Base-by-base conservation (phyloP, 1,140 invertebrate genomes). In the Zaprionus vittiger region DNA sequence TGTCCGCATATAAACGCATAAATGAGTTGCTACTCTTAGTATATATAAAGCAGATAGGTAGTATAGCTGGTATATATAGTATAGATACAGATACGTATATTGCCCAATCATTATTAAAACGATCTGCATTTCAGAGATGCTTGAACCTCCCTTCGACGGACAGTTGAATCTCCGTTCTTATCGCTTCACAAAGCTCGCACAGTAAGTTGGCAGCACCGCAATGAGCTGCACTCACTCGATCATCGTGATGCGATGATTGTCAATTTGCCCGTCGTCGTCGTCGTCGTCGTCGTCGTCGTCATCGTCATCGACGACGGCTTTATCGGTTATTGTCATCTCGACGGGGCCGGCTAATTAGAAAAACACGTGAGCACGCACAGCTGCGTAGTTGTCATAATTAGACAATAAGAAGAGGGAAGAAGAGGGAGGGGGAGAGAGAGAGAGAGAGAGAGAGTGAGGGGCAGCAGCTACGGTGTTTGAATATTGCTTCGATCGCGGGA, bases 351-450 rank as follows among this genome's bases (percentile, higher is more conserved):
- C 85, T 90, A 90, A 90, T 90, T 90, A 90, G 86, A 90, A 90
- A 90, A 90, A 74, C 86, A 90, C 79, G 86, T 90, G 85, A 90
- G 85, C 85, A 90, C 86, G 84, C 84, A 89, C 81, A 90, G 73
- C 81, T 82, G 82, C 79, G 81, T 90, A 90, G 86, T 90, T 90
- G 86, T 90, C 85, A 90, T 90, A 90, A 90, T 90, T 90, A 90
- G 86, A 90, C 76, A 79, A 72, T 28, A 76, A 41, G 37, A 49
- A 64, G 63, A 75, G 60, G 52, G 31, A 26, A 17, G 52, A 20
- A 61, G 57, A 66, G 41, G 41, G 64, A 70, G 65, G 47, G 14
- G n/a, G 59, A 61, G n/a, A 24, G 64, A 60, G 56, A 15, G 44
- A 54, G 34, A n/a, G 62, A 61, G 17, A 20, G 52, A 5, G 37